These are phyloP conservation scores for Hemitrygon akajei DNA, from an alignment of 2,797 vertebrate species.

Conservation along the genomic window DNA sequence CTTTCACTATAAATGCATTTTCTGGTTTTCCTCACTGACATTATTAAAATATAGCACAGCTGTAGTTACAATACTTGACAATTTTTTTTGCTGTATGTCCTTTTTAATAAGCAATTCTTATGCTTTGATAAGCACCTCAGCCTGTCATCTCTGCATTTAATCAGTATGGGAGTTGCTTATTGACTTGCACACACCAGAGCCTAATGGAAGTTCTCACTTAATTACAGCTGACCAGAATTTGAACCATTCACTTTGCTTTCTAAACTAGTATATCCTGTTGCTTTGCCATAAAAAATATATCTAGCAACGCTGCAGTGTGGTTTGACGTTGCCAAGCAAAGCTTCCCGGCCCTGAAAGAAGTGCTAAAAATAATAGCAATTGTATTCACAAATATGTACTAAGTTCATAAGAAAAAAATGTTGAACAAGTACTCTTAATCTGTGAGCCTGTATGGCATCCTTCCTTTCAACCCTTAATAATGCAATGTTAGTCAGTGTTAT, in stretches of 20 bases:
- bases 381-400: background rate
- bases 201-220: conserved; percentile 12
- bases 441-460: background rate
- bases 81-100: background rate
- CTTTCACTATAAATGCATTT: background rate
- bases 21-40: background rate
- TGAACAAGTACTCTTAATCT: conserved; percentile 5
- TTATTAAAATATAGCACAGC: background rate
- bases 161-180: background rate
- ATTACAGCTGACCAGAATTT: conserved; percentile 31
- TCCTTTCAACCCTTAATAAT: background rate
- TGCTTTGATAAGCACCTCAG: background rate
- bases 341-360: background rate
- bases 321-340: background rate
- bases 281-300: background rate
- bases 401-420: background rate
- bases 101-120: background rate
- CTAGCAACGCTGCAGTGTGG: background rate
- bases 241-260: background rate
- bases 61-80: background rate
- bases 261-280: background rate
- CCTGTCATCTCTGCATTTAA: background rate
- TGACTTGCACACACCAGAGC: conserved; percentile 2
- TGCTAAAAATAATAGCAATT: background rate
- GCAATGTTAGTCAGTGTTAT: background rate